Evolutionary conservation across 2,113 vertebrate genomes (phyloP), one percentile per base, ranked within the genome.

Genomic region (Salvator merianae): DNA sequence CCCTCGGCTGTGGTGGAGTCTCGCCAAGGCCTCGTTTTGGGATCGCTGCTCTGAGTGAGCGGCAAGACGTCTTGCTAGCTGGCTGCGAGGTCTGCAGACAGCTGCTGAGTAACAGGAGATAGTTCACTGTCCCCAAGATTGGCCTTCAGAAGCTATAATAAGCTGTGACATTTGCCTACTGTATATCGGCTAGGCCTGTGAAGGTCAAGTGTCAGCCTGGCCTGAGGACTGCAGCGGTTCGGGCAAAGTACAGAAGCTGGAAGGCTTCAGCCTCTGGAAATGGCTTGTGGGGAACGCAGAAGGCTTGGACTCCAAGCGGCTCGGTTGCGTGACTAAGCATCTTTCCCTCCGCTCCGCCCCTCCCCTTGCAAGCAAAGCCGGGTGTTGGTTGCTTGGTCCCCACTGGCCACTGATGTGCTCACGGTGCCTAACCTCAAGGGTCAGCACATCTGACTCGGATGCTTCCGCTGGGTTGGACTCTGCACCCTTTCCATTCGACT

Each of bases 141-240:
- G 24, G 12, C n/a, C 70, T 47, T 40, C 74, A 74, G 85, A 40
- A 66, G 93, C 93, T 96, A 96, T 95, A 94, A 88, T 94, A 91
- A 92, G 93, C 90, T 32, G 20, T 94, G 94, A 94, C 93, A 94
- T 96, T 96, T 94, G 83, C 86, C 86, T 86, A 2, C 82, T 55
- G 65, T 86, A 30, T 87, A 36, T 88, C 79, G 69, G 40, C 70
- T 83, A 63, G 70, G 84, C 65, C 72, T 83, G 43, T 81, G 93
- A 94, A 95, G 90, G 93, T 94, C 93, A 94, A 40, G n/a, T 40
- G 43, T 86, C 83, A 91, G 13, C 14, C 68, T 65, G 13, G 84
- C 6, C 2, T 53, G 81, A 4, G 28, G 34, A 16, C n/a, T 50
- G 22, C 8, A 36, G 32, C 3, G 6, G 5, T 18, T 22, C 65